phyloP scores from a whole-genome alignment of 2,797 vertebrate species.

The Hoplostethus mediterraneus region DNA sequence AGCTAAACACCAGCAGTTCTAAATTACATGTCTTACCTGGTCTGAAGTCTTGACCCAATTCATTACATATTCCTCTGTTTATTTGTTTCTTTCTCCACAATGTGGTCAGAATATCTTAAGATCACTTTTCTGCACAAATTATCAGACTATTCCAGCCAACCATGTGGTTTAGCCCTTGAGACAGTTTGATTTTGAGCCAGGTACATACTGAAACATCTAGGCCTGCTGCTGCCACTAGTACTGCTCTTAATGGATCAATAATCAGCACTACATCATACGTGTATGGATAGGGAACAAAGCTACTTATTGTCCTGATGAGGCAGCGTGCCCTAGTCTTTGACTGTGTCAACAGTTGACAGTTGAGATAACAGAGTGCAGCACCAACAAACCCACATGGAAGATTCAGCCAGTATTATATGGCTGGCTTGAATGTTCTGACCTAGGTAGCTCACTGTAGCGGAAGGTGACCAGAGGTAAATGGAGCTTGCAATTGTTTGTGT shows the following conservation, averaged over 20 bases:
- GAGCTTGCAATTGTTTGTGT: constrained; percentile 20
- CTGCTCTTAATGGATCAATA: constrained; percentile 24
- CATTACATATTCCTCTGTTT: not conserved
- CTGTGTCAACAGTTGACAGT: constrained; percentile 66
- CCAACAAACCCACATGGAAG: constrained; percentile 68
- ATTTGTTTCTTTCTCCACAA: not conserved
- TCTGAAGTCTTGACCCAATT: not conserved
- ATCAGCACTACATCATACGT: constrained; percentile 18
- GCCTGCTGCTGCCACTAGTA: not conserved
- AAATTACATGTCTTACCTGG: not conserved
- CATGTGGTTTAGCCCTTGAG: not conserved
- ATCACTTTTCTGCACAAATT: not conserved
- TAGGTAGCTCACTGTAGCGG: constrained; percentile 21
- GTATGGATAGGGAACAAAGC: constrained; percentile 44
- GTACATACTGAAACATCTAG: not conserved
- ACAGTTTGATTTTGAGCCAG: not conserved
- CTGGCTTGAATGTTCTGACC: constrained; percentile 44
- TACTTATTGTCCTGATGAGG: constrained; percentile 55
- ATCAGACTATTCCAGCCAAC: not conserved
- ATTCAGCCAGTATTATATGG: constrained; percentile 54
- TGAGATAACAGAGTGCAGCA: constrained; percentile 58
- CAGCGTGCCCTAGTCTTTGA: constrained; percentile 38
- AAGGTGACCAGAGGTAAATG: constrained; percentile 26
- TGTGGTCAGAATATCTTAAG: not conserved
- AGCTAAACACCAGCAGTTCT: not conserved